Evolutionary conservation across 2,888 invertebrate species (phyloP).

Genomic region (Dendrolimus houi): DNA sequence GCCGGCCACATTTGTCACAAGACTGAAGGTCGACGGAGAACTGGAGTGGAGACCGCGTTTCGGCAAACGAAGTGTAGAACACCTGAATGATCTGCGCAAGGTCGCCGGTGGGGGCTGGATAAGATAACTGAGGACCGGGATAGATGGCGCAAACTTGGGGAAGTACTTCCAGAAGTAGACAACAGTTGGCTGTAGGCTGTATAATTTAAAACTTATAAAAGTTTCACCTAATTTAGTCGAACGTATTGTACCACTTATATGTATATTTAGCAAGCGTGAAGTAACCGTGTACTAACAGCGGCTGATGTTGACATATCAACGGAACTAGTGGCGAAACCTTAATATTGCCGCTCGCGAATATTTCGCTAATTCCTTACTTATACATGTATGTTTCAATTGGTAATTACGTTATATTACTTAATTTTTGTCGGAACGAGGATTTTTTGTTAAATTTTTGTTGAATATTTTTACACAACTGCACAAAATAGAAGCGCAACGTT

Average conservation of each 20-base stretch:
- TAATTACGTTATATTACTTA: constrained; percentile 6
- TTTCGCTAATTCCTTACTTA: constrained; percentile 33
- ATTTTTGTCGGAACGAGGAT: constrained; percentile 10
- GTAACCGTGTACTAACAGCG: constrained; percentile 41
- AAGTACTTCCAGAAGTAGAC: too few species aligned
- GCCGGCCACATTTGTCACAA: too few species aligned
- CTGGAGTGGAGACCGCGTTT: too few species aligned
- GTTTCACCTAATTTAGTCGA: constrained; percentile 9
- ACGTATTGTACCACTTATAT: constrained; percentile 42
- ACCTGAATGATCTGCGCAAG: too few species aligned
- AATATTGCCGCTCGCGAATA: constrained; percentile 45
- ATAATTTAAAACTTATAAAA: too few species aligned
- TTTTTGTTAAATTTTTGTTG: neutral
- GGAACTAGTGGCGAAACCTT: constrained; percentile 55
- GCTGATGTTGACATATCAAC: constrained; percentile 61
- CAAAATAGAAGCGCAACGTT: too few species aligned
- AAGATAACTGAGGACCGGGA: too few species aligned
- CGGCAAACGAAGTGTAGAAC: too few species aligned
- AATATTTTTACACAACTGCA: neutral
- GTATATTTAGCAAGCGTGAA: constrained; percentile 59
- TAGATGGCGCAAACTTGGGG: too few species aligned
- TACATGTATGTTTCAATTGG: constrained; percentile 9
- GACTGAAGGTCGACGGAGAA: too few species aligned
- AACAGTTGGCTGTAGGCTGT: too few species aligned
- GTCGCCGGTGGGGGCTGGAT: too few species aligned